phyloP scores from a whole-genome alignment of 2,797 vertebrate genomes.

The Ciconia nigra region DNA sequence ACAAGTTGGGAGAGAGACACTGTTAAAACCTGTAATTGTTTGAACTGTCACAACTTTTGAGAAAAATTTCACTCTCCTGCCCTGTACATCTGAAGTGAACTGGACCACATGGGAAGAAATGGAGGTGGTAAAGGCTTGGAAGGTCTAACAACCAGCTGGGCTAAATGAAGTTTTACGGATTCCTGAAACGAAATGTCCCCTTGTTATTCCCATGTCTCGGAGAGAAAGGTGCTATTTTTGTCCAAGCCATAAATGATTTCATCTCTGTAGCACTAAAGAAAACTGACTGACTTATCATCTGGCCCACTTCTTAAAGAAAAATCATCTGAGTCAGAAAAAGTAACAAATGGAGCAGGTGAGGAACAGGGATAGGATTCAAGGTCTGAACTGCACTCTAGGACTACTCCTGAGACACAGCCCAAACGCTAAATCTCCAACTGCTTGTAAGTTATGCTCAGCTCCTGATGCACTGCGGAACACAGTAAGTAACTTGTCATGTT shows the following conservation, averaged over 20 bases:
- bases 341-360: background rate
- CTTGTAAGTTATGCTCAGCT: background rate
- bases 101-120: background rate
- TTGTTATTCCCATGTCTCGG: background rate
- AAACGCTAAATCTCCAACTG: fast-evolving
- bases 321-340: background rate
- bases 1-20: background rate
- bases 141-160: background rate
- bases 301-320: background rate
- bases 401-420: background rate
- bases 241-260: background rate
- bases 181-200: background rate
- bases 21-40: background rate
- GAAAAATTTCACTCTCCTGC: background rate
- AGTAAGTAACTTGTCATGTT: background rate
- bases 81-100: background rate
- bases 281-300: background rate
- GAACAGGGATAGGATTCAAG: background rate
- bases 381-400: background rate
- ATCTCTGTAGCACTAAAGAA: background rate
- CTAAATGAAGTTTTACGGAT: background rate
- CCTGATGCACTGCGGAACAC: background rate
- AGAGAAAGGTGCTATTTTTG: background rate
- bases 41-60: background rate
- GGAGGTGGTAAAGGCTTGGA: background rate